Base-by-base conservation (phyloP, 2,797 vertebrate species). In the Pitangus sulphuratus region DNA sequence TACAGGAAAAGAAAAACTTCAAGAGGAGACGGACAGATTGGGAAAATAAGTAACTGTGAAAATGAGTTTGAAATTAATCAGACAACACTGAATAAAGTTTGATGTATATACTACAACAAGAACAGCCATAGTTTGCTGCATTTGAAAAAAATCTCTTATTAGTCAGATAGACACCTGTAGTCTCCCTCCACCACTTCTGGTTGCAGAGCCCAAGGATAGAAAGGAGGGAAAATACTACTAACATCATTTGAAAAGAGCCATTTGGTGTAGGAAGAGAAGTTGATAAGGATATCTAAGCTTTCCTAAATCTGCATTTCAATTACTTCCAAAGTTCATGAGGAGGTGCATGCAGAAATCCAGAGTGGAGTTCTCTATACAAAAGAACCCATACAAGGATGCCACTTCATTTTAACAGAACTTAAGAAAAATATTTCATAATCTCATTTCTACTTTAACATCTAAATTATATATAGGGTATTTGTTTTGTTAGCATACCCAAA, bases 311-410 rank as follows among this genome's bases (percentile, higher is more conserved):
- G 44, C 42, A 89, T 90, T 93, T 94, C 94, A 94, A 79, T 94
- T 79, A 77, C 56, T 95, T 91, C 42, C 84, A 96, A 93, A 87
- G 84, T 92, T 96, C 95, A 87, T 51, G 84, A 97, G 88, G 81
- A 95, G 74, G 70, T 69, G 69, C 91, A 88, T 48, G 72, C 77
- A 96, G 91, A 95, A 95, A 93, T 93, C 91, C 91, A 84, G 83
- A 74, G 83, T 37, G 72, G 62, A 24, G 31, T 86, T 61, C 79
- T 88, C 65, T 77, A 69, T 8, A 37, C 45, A 84, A 74, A 85
- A 94, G n/a, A 86, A 71, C 7, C 6, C 47, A 50, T 47, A 78
- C 12, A 68, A 81, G 14, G 42, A 70, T 39, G 8, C 1, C 56
- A 57, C 37, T 89, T 83, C 16, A 56, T 75, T 93, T 92, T 53